Percentiles rank a stretch among this genome's conserved stretches.
Evolutionary conservation across 1,140 invertebrate species (phyloP).

Genomic region (Pseudachorutes palmiensis): DNA sequence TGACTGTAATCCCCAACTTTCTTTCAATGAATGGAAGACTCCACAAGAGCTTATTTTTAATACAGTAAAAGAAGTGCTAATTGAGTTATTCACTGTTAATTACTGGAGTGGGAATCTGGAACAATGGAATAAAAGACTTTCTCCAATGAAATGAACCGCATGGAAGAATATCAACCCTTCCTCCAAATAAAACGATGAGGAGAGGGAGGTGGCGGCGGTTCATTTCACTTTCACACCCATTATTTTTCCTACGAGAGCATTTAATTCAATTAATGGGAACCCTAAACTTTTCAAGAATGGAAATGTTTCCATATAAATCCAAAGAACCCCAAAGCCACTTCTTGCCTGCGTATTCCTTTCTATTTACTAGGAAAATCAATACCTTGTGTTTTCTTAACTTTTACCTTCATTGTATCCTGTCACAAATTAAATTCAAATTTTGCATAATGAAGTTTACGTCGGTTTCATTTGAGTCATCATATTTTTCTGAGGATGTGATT

Average conservation of each 20-base stretch:
- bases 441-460: too few species aligned
- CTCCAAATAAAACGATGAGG: conserved; percentile 7
- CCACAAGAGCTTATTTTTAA: neutral
- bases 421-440: too few species aligned
- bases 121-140: conserved; percentile 12
- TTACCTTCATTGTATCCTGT: too few species aligned
- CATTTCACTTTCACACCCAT: conserved; percentile 27
- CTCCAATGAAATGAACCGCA: conserved; percentile 8
- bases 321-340: too few species aligned
- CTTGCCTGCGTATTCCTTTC: too few species aligned
- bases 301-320: too few species aligned
- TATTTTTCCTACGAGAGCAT: conserved; percentile 27
- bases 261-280: conserved; percentile 28
- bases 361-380: too few species aligned
- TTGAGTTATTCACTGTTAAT: conserved; percentile 13
- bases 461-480: too few species aligned
- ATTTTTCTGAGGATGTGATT: too few species aligned
- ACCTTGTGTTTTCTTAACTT: too few species aligned
- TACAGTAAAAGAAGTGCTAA: conserved; percentile 9
- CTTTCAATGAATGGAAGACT: neutral
- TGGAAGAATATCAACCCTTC: conserved; percentile 5
- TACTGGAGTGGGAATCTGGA: conserved; percentile 2
- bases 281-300: neutral
- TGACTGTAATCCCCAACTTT: neutral
- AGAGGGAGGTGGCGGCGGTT: conserved; percentile 16